Evolutionary conservation across 37 sponge, comb jelly and placozoan genomes (phyloP), one percentile per base, ranked within the genome.

Genomic region (Cladorhizidae sp.): DNA sequence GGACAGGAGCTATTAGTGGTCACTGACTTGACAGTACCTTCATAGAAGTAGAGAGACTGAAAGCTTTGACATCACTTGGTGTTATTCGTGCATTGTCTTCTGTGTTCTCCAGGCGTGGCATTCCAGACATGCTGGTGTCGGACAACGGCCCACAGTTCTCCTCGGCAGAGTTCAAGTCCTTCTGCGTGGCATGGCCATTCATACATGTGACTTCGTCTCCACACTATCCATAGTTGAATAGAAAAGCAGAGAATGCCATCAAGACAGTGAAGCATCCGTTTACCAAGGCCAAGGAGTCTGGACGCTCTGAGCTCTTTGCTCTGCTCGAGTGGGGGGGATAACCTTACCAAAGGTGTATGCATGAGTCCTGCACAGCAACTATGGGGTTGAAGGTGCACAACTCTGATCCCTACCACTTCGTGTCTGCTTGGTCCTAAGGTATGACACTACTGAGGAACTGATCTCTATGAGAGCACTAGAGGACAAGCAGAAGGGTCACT

Each of bases 291-390:
- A 29, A 38, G 0, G 77, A 52, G 15, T 40, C 85, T 40, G 72
- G 71, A 2, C 71, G 76, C 25, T 84, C 77, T 0, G 85, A 84
- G 20, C 82, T 69, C 51, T 18, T 55, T 11, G 89, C 89, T 26
- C 74, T 82, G 21, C 51, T 88, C 35, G 89, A 88, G 39, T 88
- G 83, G 83, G 64, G n/a, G 89, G 20, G 82, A 82, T 57, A 88
- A 72, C 18, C 89, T 73, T 2, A 58, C 89, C 42, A 84, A 76
- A 28, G 25, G 62, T 61, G 62, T 61, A 28, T 5, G 29, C 62
- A 28, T 12, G 17, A 28, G 25, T 17, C 25, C 62, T 61, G 62
- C 49, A 45, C 49, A 45, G 49, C 9, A 9, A 45, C 49, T 45
- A 5, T 12, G 5, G 49, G 49, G 49, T 12, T 45, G 49, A 12